These are phyloP conservation scores for Acanthosoma haemorrhoidale DNA, from an alignment of 2,888 invertebrate genomes.

Conservation along the genomic window DNA sequence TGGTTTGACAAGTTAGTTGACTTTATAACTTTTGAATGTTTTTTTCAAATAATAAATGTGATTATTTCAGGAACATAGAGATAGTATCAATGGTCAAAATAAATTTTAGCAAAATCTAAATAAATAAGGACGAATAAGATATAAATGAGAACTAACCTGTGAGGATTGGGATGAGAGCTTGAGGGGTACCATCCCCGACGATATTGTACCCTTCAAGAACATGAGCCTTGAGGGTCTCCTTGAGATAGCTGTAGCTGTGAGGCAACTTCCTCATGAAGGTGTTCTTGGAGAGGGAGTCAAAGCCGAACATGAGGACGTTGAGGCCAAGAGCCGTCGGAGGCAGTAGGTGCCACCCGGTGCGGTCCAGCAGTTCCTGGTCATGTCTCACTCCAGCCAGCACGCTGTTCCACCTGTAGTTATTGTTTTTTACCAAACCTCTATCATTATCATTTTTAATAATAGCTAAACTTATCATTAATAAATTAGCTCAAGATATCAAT, in stretches of 20 bases:
- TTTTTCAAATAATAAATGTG: no score
- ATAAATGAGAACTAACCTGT: slow-evolving; percentile 57
- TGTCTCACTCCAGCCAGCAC: slow-evolving; percentile 58
- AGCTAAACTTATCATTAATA: no score
- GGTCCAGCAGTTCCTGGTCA: slow-evolving; percentile 48
- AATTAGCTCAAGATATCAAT: no score
- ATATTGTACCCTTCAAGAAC: slow-evolving; percentile 74
- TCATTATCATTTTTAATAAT: no score
- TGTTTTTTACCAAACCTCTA: no score
- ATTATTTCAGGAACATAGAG: no score
- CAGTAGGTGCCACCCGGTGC: slow-evolving; percentile 50
- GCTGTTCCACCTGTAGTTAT: slow-evolving; percentile 56
- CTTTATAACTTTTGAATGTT: no score
- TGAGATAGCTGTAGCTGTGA: slow-evolving; percentile 64
- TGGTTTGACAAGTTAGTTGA: no score
- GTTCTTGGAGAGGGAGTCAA: slow-evolving; percentile 81
- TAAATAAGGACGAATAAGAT: neutral
- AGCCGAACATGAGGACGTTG: slow-evolving; percentile 79
- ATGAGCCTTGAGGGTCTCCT: slow-evolving; percentile 55
- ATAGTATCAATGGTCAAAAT: neutral
- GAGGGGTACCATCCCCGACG: slow-evolving; percentile 81
- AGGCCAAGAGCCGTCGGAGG: slow-evolving; percentile 51
- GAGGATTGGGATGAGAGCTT: slow-evolving; percentile 78
- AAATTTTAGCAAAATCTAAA: no score
- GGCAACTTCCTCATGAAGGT: slow-evolving; percentile 74